Base-by-base conservation (phyloP, 92 coral and sea anemone genomes). In the Palythoa heliodiscus region DNA sequence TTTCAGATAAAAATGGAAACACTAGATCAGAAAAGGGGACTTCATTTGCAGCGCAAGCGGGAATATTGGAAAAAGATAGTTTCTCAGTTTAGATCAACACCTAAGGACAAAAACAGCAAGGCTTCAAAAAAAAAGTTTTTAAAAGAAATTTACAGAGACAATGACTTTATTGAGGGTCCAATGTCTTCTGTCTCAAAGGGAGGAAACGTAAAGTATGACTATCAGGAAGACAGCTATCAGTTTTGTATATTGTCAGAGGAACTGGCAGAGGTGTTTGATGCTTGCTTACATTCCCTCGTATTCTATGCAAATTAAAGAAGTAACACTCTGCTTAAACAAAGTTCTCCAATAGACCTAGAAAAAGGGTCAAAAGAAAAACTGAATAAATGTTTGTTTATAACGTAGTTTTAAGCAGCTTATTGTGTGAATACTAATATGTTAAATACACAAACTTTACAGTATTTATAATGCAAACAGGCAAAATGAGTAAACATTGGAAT, bases 181-280 rank as follows among this genome's bases (percentile, higher is more conserved):
- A 77, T 77, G 83, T 70, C 48, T 43, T 43, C 48, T 43, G 1
- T 43, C 0, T 43, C 83, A 22, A n/a, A n/a, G n/a, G n/a, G n/a
- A 14, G 40, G 19, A 77, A 10, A 12, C 3, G 40, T 25, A 23
- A 78, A 11, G 12, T 58, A n/a, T n/a, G n/a, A n/a, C n/a, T n/a
- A 78, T 63, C 72, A 22, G 25, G 40, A 64, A 63, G 29, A 64
- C 43, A 79, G 84, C 29, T 79, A 79, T 8, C 84, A 79, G 58
- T 43, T 79, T 11, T 79, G 84, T 2, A 79, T 79, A 39, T 79
- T 79, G 55, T 79, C 84, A 4, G 73, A 40, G 13, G 1, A 43
- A 3, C 73, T 79, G 17, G 73, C 84, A n/a, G 60, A 47, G 22
- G 71, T 63, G 14, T 79, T 79, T 13, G 4, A 79, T 54, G 43